Evolutionary conservation across 2,888 invertebrate genomes (phyloP).

Genomic region (Galeopsomyia nigrocyanea): DNA sequence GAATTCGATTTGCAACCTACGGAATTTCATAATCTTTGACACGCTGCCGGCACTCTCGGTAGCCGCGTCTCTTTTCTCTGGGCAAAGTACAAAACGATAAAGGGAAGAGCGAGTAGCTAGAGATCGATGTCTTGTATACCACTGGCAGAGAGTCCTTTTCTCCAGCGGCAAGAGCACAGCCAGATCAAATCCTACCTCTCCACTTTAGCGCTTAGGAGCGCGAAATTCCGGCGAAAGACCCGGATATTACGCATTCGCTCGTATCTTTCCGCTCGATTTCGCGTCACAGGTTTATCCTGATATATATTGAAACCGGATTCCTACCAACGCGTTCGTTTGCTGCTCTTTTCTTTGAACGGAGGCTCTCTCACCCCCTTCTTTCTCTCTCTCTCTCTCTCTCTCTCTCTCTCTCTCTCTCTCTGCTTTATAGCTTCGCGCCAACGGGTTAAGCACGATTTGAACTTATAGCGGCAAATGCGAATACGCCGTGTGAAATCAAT

Average conservation of each 20-base stretch:
- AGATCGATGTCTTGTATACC: not conserved
- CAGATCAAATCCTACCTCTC: not conserved
- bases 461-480: too few relatives aligned
- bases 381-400: too few relatives aligned
- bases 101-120: conserved; percentile 15
- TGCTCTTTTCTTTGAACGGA: too few relatives aligned
- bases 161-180: not conserved
- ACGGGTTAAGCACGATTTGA: too few relatives aligned
- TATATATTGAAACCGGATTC: conserved; percentile 47
- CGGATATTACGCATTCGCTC: conserved; percentile 60
- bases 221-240: conserved; percentile 21
- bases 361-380: too few relatives aligned
- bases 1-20: conserved; percentile 54
- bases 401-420: too few relatives aligned
- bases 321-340: not conserved
- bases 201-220: conserved; percentile 7
- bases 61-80: not conserved
- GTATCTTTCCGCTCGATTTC: conserved; percentile 64
- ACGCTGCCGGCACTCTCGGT: conserved; percentile 32
- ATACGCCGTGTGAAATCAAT: too few relatives aligned
- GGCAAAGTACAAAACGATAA: conserved; percentile 20
- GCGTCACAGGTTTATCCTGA: conserved; percentile 54
- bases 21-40: conserved; percentile 58
- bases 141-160: not conserved
- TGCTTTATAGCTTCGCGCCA: too few relatives aligned